These are phyloP conservation scores for Torymus tubicola DNA, from an alignment of 2,888 invertebrate genomes.

Conservation along the genomic window DNA sequence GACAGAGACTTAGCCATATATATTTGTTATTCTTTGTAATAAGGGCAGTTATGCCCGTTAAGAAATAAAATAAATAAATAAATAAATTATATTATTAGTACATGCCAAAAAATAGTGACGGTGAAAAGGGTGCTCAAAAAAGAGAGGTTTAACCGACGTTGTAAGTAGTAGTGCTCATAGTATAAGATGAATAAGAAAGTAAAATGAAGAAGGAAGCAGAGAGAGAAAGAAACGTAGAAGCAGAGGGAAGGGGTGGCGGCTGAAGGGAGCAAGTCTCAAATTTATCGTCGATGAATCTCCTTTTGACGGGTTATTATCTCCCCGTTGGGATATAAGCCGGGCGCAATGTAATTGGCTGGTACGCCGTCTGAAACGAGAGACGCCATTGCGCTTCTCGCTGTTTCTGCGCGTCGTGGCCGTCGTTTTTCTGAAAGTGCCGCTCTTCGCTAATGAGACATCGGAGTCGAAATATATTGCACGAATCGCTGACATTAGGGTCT, in stretches of 20 bases:
- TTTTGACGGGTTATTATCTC: slow-evolving; percentile 62
- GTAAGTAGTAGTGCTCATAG: no score
- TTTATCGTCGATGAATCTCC: slow-evolving; percentile 64
- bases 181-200: neutral
- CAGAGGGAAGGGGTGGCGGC: neutral
- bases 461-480: slow-evolving; percentile 38
- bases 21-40: no score
- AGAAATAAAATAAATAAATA: no score
- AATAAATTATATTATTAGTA: no score
- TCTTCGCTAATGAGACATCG: slow-evolving; percentile 50
- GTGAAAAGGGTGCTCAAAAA: no score
- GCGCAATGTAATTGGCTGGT: slow-evolving; percentile 57
- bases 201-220: neutral
- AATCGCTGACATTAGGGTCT: neutral
- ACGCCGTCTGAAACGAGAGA: slow-evolving; percentile 51
- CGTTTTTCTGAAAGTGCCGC: slow-evolving; percentile 28
- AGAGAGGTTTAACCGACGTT: no score
- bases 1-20: no score
- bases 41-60: no score
- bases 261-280: slow-evolving; percentile 51
- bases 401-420: slow-evolving; percentile 16
- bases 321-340: slow-evolving; percentile 39
- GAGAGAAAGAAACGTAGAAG: slow-evolving; percentile 1
- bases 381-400: slow-evolving; percentile 2
- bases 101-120: no score